phyloP scores from a whole-genome alignment of 2,888 invertebrate species.

The Drosophila crucigera region DNA sequence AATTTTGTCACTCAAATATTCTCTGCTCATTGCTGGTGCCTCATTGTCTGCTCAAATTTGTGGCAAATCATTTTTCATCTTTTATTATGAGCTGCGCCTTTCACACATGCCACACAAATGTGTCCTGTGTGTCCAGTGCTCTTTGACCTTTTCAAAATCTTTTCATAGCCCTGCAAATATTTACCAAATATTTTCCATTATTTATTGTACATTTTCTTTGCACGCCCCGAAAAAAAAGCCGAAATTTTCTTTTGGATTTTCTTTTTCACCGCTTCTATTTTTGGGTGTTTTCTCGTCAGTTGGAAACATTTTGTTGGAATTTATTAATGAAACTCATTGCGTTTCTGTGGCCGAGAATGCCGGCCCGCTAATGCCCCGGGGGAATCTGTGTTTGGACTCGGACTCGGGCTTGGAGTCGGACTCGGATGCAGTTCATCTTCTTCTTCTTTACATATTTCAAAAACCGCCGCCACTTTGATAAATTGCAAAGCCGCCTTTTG shows the following conservation, averaged over 20 bases:
- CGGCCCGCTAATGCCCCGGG: slow-evolving; percentile 50
- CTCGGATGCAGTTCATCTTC: slow-evolving; percentile 60
- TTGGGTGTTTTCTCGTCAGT: slow-evolving; percentile 21
- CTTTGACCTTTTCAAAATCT: slow-evolving; percentile 44
- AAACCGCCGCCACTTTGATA: slow-evolving; percentile 70
- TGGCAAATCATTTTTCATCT: slow-evolving; percentile 53
- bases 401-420: slow-evolving; percentile 6
- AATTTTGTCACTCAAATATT: background rate
- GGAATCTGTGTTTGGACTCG: slow-evolving; percentile 34
- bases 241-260: slow-evolving; percentile 1
- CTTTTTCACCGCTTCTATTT: background rate
- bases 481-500: slow-evolving; percentile 57
- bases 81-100: slow-evolving; percentile 38
- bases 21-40: slow-evolving; percentile 21
- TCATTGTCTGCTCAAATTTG: slow-evolving; percentile 48
- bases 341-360: slow-evolving; percentile 30
- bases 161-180: slow-evolving; percentile 68
- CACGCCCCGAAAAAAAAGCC: slow-evolving; percentile 58
- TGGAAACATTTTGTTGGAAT: slow-evolving; percentile 64
- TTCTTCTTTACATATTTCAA: slow-evolving; percentile 15
- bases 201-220: slow-evolving; percentile 51
- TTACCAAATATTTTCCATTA: slow-evolving; percentile 78
- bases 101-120: slow-evolving; percentile 35
- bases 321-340: slow-evolving; percentile 80
- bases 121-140: slow-evolving; percentile 19